Percentiles rank a stretch among this genome's conserved stretches.
Conservation (phyloP, 2,888 invertebrate genomes). For the Mesochorus sp. region DNA sequence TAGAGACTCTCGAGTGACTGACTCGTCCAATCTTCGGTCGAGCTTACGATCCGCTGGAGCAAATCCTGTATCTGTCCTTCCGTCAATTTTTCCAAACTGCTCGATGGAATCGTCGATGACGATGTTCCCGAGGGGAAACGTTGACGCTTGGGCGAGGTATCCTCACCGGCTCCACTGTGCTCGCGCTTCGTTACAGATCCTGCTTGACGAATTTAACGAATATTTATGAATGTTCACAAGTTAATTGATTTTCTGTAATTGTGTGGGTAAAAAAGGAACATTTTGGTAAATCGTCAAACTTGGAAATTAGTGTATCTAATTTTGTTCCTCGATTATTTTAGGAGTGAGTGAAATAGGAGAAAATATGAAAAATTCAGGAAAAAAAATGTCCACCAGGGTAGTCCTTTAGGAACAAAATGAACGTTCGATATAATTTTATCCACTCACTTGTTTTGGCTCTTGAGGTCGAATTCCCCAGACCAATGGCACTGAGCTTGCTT, state of each 20-base stretch:
- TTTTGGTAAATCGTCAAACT: too few relatives aligned
- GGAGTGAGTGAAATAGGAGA: too few relatives aligned
- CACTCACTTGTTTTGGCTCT: constrained; percentile 68
- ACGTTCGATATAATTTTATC: too few relatives aligned
- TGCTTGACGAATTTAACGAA: constrained; percentile 36
- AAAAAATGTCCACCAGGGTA: too few relatives aligned
- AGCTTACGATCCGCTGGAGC: constrained; percentile 66
- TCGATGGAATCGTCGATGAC: constrained; percentile 28
- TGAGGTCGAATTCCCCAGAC: constrained; percentile 62
- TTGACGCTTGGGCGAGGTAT: constrained; percentile 69
- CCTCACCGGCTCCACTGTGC: constrained; percentile 69
- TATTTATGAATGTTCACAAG: neutral
- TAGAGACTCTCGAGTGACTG: constrained; percentile 72
- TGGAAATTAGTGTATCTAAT: too few relatives aligned
- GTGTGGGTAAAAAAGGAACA: neutral
- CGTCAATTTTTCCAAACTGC: constrained; percentile 64
- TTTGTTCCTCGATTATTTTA: too few relatives aligned
- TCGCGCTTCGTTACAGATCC: constrained; percentile 72
- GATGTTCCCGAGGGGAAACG: constrained; percentile 60
- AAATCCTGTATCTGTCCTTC: constrained; percentile 71
- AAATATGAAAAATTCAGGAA: too few relatives aligned
- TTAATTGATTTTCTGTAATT: neutral
- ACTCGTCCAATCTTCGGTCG: constrained; percentile 75
- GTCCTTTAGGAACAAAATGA: too few relatives aligned
- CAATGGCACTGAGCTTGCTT: constrained; percentile 68